phyloP scores from a whole-genome alignment of 2,888 invertebrate species.

The Malthinus seriepunctatus region DNA sequence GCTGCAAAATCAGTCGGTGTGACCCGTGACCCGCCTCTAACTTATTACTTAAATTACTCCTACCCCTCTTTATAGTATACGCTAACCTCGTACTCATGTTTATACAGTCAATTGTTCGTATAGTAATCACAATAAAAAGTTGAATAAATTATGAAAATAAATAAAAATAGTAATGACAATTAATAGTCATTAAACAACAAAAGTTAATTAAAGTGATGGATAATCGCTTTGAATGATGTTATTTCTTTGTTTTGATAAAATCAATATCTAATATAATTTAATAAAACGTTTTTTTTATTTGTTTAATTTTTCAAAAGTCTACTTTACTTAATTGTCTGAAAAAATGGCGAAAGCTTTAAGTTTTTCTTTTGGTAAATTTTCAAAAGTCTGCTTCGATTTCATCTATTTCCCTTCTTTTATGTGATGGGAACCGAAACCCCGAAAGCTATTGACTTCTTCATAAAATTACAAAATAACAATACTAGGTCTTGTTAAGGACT shows the following conservation, averaged over 20 bases:
- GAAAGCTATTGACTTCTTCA: too few relatives aligned
- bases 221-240: background rate
- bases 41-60: constrained; percentile 34
- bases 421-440: too few relatives aligned
- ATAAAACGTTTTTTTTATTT: background rate
- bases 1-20: constrained; percentile 39
- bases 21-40: constrained; percentile 31
- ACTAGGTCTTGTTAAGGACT: too few relatives aligned
- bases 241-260: background rate
- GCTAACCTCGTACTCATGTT: background rate
- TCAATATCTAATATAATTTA: background rate
- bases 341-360: too few relatives aligned
- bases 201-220: background rate
- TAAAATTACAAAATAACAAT: too few relatives aligned
- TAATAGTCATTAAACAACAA: constrained; percentile 2
- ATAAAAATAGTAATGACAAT: constrained; percentile 4
- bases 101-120: constrained; percentile 12
- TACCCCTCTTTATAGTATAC: constrained; percentile 8
- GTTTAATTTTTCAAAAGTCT: too few relatives aligned
- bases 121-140: constrained; percentile 21
- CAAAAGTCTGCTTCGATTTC: too few relatives aligned
- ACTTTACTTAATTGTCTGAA: too few relatives aligned
- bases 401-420: too few relatives aligned
- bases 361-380: too few relatives aligned
- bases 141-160: background rate